Conservation (phyloP, 2,888 invertebrate species). For the Hermaeophaga mercurialis region DNA sequence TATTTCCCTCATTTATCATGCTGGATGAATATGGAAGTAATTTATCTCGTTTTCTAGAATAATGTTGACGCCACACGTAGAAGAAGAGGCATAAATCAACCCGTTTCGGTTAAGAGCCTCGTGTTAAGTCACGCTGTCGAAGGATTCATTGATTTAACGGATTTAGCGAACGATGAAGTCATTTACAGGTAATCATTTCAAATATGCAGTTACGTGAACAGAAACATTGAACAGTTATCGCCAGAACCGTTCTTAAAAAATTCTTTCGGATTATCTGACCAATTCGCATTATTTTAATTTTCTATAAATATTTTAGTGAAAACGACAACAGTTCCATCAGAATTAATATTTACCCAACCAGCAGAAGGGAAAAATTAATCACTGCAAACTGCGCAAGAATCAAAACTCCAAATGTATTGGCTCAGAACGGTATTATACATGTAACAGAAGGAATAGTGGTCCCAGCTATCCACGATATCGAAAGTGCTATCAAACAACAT, state of each 20-base stretch:
- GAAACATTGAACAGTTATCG: background rate
- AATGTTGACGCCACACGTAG: conserved; percentile 49
- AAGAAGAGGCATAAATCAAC: conserved; percentile 46
- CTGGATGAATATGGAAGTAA: no score
- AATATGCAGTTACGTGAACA: background rate
- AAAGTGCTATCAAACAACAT: conserved; percentile 64
- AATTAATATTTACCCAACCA: conserved; percentile 63
- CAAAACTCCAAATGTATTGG: conserved; percentile 64
- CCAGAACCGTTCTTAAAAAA: background rate
- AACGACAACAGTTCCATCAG: conserved; percentile 61
- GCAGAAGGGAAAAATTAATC: conserved; percentile 57
- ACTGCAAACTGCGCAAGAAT: conserved; percentile 74
- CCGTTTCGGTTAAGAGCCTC: conserved; percentile 58
- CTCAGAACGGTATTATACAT: conserved; percentile 71
- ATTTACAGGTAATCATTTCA: conserved; percentile 52
- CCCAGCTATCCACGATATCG: conserved; percentile 62
- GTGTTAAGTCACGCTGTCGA: conserved; percentile 64
- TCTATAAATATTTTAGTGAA: no score
- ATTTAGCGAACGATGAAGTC: conserved; percentile 64
- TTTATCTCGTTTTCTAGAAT: conserved; percentile 55
- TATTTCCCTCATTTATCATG: no score
- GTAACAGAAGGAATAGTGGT: conserved; percentile 65
- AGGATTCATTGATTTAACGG: conserved; percentile 63
- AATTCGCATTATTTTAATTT: conserved; percentile 8
- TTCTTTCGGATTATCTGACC: background rate